phyloP scores from a whole-genome alignment of 2,888 invertebrate species.

The Sphaerophoria rueppellii region DNA sequence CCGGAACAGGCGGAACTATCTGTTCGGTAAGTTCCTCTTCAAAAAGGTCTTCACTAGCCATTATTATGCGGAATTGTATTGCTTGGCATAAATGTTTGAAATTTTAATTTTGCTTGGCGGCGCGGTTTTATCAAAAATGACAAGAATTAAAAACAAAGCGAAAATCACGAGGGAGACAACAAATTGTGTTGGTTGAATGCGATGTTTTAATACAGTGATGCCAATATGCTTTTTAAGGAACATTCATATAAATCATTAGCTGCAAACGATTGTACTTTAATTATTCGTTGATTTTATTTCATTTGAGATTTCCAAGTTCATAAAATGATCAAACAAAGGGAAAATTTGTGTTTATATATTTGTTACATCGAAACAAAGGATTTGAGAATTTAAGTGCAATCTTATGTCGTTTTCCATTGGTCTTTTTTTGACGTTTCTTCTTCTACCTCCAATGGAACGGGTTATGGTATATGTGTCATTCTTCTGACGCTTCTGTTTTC shows the following conservation, averaged over 20 bases:
- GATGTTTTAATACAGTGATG: constrained; percentile 40
- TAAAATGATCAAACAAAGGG: no score
- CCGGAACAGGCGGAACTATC: constrained; percentile 65
- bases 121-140: constrained; percentile 31
- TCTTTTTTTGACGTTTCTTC: no score
- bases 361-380: no score
- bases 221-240: constrained; percentile 7
- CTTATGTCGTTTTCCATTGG: no score
- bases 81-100: constrained; percentile 28
- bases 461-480: no score
- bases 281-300: no score
- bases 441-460: no score
- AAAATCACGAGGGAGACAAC: no score
- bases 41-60: constrained; percentile 80
- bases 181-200: neutral
- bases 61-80: constrained; percentile 51
- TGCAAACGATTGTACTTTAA: neutral
- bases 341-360: no score
- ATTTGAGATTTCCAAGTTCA: no score
- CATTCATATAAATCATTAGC: neutral
- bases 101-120: neutral
- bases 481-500: no score
- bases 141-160: constrained; percentile 21
- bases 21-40: constrained; percentile 77
- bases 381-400: no score